These are phyloP conservation scores for Noctua janthina DNA, from an alignment of 2,888 invertebrate genomes.

Conservation along the genomic window DNA sequence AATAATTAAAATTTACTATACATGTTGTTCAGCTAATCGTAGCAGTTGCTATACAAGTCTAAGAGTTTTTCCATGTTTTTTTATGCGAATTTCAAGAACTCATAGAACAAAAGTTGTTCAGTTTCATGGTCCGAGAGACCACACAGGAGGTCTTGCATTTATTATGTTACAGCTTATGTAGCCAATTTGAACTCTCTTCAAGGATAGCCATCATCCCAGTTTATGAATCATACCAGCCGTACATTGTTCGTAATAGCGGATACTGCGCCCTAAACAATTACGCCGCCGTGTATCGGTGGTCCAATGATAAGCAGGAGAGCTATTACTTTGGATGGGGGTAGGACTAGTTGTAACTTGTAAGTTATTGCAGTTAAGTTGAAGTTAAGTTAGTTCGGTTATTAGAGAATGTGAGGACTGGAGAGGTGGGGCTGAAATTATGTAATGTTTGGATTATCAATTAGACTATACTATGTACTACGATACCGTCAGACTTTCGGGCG, in stretches of 20 bases:
- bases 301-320: slow-evolving; percentile 48
- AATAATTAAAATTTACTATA: no score
- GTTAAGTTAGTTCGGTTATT: slow-evolving; percentile 1
- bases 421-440: background rate
- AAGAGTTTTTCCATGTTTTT: no score
- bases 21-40: no score
- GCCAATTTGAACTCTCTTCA: slow-evolving; percentile 21
- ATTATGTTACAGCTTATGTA: background rate
- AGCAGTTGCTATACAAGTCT: no score
- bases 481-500: no score
- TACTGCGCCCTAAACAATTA: slow-evolving; percentile 46
- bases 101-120: no score
- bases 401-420: background rate
- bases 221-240: slow-evolving; percentile 11
- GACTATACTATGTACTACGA: no score
- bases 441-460: no score
- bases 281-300: slow-evolving; percentile 32
- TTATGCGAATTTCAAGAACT: no score
- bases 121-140: no score
- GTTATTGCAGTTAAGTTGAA: slow-evolving; percentile 30
- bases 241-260: slow-evolving; percentile 39
- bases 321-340: slow-evolving; percentile 31
- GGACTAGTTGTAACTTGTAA: slow-evolving; percentile 1
- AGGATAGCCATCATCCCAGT: slow-evolving; percentile 3
- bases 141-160: background rate